These are phyloP conservation scores for Nothoprocta pentlandii DNA, from an alignment of 2,113 vertebrate genomes.

Conservation along the genomic window DNA sequence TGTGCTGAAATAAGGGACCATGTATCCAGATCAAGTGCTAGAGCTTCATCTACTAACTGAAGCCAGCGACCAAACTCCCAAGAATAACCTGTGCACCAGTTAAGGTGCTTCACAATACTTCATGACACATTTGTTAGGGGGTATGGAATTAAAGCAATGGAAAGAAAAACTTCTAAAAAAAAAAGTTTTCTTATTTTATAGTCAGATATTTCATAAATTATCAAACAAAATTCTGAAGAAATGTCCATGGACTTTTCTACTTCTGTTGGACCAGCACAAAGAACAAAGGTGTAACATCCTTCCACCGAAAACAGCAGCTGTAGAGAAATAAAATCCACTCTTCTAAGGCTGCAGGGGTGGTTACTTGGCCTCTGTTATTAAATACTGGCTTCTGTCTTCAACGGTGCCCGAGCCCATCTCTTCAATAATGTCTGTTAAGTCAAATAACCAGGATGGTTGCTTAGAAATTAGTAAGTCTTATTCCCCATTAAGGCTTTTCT, in stretches of 20 bases:
- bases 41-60: not conserved
- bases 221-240: not conserved
- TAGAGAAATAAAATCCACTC: not conserved
- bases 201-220: not conserved
- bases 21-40: rapidly evolving
- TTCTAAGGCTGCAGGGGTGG: not conserved
- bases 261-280: not conserved
- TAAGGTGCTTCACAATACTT: not conserved
- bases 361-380: not conserved
- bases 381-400: not conserved
- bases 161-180: not conserved
- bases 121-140: not conserved
- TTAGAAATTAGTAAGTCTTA: not conserved
- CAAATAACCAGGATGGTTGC: not conserved
- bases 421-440: not conserved
- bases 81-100: not conserved
- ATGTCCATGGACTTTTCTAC: not conserved
- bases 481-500: not conserved
- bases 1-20: not conserved
- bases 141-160: not conserved
- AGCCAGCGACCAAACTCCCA: not conserved
- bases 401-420: not conserved
- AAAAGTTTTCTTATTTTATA: not conserved
- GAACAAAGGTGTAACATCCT: not conserved
- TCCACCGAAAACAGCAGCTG: not conserved